Base-by-base conservation (phyloP, 2,888 invertebrate genomes). In the Parapristionchus giblindavisi region DNA sequence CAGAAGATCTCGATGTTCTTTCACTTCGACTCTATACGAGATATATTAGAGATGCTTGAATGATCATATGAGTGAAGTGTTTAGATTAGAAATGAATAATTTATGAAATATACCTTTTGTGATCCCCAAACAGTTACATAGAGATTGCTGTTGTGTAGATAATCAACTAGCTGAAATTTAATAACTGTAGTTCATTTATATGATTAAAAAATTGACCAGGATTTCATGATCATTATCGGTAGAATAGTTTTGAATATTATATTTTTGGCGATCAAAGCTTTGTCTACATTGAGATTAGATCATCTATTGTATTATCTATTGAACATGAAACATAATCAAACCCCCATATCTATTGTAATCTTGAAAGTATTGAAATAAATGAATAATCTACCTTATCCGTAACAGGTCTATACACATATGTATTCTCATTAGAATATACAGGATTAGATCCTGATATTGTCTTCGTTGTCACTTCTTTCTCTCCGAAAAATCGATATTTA, bases 51-150 rank as follows among this genome's bases (percentile, higher is more conserved):
- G 48, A 48, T 48, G 11, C 21, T 48, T n/a, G n/a, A n/a, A n/a
- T n/a, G n/a, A n/a, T n/a, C n/a, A n/a, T 29, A 6, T 11, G 6
- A 21, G 0, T 17, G 5, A 61, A 21, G 32, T 24, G 21, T 11
- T 32, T 14, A 32, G 24, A 34, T 38, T n/a, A 17, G 36, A 27
- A 43, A 4, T 5, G 66, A 34, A 6, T 38, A 24, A n/a, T 40
- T n/a, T n/a, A n/a, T n/a, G n/a, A n/a, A n/a, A n/a, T n/a, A n/a
- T 4, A 54, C 77, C 34, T 75, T 68, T 48, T 91, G 91, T 77
- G 89, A 89, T 17, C 91, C 91, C 89, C 89, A 90, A 27, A 91
- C 88, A 77, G 90, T 89, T 24, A 91, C 88, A 78, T 89, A 88
- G 65, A 91, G 85, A 72, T 88, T 89, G 11, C 89, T 88, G 38